Evolutionary conservation across 2,797 vertebrate species (phyloP), one percentile per base, ranked within the genome.

Genomic region (Tolypeutes matacus): DNA sequence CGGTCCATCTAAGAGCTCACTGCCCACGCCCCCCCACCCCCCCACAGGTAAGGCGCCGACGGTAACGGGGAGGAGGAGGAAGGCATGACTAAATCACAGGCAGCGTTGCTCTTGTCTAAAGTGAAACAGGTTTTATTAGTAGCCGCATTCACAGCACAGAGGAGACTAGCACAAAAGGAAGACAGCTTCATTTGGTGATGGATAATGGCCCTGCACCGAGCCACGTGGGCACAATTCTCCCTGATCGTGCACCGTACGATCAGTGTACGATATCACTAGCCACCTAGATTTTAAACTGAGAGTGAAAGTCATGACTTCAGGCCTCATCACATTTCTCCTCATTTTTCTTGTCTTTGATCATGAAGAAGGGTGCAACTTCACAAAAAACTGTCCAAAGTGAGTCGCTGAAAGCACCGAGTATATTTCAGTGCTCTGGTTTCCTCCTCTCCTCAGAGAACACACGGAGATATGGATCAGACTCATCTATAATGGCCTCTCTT

Each of bases 341-440:
- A 89, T 97, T 95, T 96, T 96, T 97, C 96, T 95, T 95, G 75
- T 81, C 95, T 93, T 85, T 70, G 78, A 85, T 87, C 91, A 92
- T 94, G 95, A 92, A 91, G 96, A 97, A 97, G n/a, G 78, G 34
- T 34, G 8, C n/a, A 70, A n/a, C 70, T 89, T 96, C 15, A 51
- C 36, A 60, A 94, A 60, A 65, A 86, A 76, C 1, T 39, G 62
- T 84, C 91, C 49, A 58, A 80, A 75, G 58, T 4, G 21, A 94
- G 90, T 34, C 31, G 29, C 53, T 92, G 67, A 84, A 88, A 93
- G 86, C 49, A 5, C 8, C 7, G 67, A 67, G n/a, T 76, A 56
- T 86, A 86, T 95, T 94, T 89, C 69, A 89, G 53, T 56, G 39
- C 4, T 95, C 86, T 60, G 91, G 51, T 92, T 96, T 95, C 91